A percentile compares a stretch with the other conserved stretches of the same genome.
Evolutionary conservation across 1,140 invertebrate species (phyloP).

Genomic region (Colletes latitarsis): DNA sequence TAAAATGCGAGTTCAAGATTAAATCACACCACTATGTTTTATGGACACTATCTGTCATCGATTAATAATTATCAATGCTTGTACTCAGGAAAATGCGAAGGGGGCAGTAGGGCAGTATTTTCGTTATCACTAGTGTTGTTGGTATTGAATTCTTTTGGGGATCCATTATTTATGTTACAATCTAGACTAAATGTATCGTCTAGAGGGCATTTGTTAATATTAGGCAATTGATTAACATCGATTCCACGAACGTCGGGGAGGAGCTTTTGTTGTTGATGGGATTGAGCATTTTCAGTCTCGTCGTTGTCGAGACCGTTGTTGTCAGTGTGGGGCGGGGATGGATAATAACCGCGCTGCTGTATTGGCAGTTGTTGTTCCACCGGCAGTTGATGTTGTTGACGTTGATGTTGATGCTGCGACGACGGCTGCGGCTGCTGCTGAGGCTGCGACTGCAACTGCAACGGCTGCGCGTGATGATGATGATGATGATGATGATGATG

Average conservation of each 20-base stretch:
- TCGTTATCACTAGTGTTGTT: constrained; percentile 79
- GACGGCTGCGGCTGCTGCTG: constrained; percentile 43
- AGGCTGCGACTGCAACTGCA: constrained; percentile 73
- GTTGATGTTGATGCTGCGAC: constrained; percentile 44
- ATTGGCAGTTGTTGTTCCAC: constrained; percentile 67
- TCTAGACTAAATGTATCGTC: constrained; percentile 80
- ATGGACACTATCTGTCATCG: constrained; percentile 77
- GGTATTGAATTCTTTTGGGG: constrained; percentile 77
- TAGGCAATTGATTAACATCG: constrained; percentile 78
- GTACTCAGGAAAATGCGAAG: constrained; percentile 81
- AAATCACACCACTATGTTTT: constrained; percentile 77
- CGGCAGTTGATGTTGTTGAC: constrained; percentile 64
- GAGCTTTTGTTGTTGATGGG: constrained; percentile 73
- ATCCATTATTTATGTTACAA: constrained; percentile 80
- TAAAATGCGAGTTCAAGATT: constrained; percentile 80
- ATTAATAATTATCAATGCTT: constrained; percentile 81
- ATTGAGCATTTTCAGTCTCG: constrained; percentile 77
- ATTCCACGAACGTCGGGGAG: constrained; percentile 74
- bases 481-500: constrained; percentile 24
- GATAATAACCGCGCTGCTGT: constrained; percentile 75
- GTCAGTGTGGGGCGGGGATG: constrained; percentile 72
- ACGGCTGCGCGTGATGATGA: constrained; percentile 24
- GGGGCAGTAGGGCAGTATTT: constrained; percentile 79
- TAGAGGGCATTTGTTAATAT: constrained; percentile 78
- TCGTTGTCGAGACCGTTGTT: constrained; percentile 71